Evolutionary conservation across 2,888 invertebrate genomes (phyloP).

Genomic region (Spilarctia lutea): DNA sequence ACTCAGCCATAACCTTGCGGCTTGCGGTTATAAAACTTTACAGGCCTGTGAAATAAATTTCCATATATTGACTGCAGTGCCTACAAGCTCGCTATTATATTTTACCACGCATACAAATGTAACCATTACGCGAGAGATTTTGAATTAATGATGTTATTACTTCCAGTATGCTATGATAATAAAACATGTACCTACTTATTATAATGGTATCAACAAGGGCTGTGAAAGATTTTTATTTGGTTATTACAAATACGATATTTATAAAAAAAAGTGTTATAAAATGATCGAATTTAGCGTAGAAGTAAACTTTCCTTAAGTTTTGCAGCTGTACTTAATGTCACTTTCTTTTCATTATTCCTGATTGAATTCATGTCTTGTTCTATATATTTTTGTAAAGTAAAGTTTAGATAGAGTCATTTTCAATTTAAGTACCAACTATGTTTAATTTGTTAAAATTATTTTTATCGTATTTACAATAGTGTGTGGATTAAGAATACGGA

Average conservation of each 20-base stretch:
- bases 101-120: conserved; percentile 49
- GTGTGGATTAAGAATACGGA: too few species aligned
- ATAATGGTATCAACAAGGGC: conserved; percentile 13
- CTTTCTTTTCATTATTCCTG: neutral
- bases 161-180: conserved; percentile 43
- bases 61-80: conserved; percentile 56
- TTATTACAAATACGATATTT: neutral
- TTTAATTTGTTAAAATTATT: too few species aligned
- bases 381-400: too few species aligned
- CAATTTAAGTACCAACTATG: too few species aligned
- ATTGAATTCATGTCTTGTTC: neutral
- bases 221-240: neutral
- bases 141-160: conserved; percentile 64
- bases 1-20: conserved; percentile 61
- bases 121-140: conserved; percentile 56
- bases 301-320: neutral
- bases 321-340: neutral
- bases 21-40: conserved; percentile 67
- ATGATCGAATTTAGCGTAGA: neutral
- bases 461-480: too few species aligned
- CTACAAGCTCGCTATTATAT: conserved; percentile 26
- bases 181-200: conserved; percentile 44
- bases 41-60: conserved; percentile 65
- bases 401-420: too few species aligned
- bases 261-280: neutral